Evolutionary conservation across 2,888 invertebrate species (phyloP), one percentile per base, ranked within the genome.

Genomic region (Lycaena phlaeas): DNA sequence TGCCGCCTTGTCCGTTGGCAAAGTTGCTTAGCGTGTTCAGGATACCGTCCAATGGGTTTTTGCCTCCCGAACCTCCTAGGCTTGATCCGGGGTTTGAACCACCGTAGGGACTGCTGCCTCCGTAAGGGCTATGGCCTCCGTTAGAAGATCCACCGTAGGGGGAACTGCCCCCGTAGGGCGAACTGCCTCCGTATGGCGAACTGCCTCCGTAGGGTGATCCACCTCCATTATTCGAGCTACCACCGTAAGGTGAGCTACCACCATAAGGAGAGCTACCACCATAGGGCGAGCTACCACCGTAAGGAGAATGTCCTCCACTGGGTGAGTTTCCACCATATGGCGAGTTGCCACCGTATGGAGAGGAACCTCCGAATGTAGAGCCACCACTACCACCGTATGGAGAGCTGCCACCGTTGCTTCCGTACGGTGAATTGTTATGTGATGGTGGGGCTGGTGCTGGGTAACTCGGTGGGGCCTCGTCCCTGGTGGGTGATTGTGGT

Each of bases 381-480:
- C 29, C 29, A 14, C 29, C 29, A 14, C 3, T 43, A 11, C 45
- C 41, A 4, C 46, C 48, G 15, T 52, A 49, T 1, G 53, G 52
- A 2, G 49, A 50, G 18, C 44, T 38, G 2, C 22, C 22, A 22
- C 22, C 18, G 18, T 18, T 18, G 18, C 18, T 18, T 18, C 18
- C 22, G 9, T 22, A 22, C 5, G 22, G 22, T 5, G 22, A 22
- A 11, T 51, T 46, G 14, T 48, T 43, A 15, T 50, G 50, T 4
- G 54, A 42, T 1, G 82, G 81, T 0, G 82, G 75, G 0, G 75
- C 69, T 0, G 84, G 85, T n/a, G 84, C 73, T 5, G 78, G 70
- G 55, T 85, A 84, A 50, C 64, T 69, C 2, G 85, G 85, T 1
- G 67, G 53, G 2, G 68, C 62, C 40, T 84, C 79, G 38, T 67